Evolutionary conservation across 2,888 invertebrate genomes (phyloP).

Genomic region (Dolichopus griseipennis): DNA sequence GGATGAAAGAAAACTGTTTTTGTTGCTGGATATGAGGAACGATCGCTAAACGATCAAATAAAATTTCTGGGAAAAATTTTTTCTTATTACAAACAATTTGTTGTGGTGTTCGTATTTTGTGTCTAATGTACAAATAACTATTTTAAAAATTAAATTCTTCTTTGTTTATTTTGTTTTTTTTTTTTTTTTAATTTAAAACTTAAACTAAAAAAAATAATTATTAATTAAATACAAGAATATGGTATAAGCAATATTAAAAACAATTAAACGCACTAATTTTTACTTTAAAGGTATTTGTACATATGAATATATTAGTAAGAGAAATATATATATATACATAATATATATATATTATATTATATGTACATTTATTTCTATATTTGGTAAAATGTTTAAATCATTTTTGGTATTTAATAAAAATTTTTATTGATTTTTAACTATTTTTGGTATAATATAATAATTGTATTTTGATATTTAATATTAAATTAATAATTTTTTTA

Average conservation of each 20-base stretch:
- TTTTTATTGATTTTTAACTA: neutral
- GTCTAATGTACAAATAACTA: too few species aligned
- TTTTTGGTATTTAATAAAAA: slow-evolving; percentile 6
- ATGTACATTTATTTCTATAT: neutral
- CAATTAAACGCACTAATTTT: neutral
- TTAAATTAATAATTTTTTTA: neutral
- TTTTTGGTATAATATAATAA: neutral
- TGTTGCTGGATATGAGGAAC: too few species aligned
- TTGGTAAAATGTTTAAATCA: neutral
- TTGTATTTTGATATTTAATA: neutral
- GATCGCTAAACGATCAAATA: too few species aligned
- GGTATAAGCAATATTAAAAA: neutral
- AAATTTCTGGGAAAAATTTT: neutral
- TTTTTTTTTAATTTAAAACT: too few species aligned
- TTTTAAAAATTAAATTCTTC: neutral
- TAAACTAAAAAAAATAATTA: too few species aligned
- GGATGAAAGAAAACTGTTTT: too few species aligned
- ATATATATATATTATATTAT: too few species aligned
- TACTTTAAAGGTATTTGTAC: neutral
- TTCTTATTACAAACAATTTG: neutral
- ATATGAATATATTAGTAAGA: too few species aligned
- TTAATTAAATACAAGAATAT: too few species aligned
- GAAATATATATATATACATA: too few species aligned
- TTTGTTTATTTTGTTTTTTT: neutral
- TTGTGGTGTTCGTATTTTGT: neutral